Evolutionary conservation across 1,140 invertebrate species (phyloP), one percentile per base, ranked within the genome.

Genomic region (Drosophila lowei): DNA sequence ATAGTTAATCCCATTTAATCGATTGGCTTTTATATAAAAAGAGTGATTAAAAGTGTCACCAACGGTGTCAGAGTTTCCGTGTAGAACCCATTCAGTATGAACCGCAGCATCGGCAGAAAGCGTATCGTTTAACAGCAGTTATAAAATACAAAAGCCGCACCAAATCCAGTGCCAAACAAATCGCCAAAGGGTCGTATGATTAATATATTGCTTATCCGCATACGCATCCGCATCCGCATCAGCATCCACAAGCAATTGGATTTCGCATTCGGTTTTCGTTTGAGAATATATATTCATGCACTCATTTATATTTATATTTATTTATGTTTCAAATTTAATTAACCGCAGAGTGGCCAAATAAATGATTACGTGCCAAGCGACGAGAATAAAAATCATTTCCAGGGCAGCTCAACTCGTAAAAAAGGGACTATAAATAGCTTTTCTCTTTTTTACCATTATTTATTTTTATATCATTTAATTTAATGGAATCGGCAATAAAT

Each of bases 271-370:
- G 18, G 16, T 21, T 28, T 54, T 73, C 25, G 16, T 68, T 72
- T 68, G 21, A 38, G 11, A 38, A 38, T 38, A 30, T 38, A 30
- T 50, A 38, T 5, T 59, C 54, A 53, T 52, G 8, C 44, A 18
- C 25, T 43, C 52, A 49, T 61, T 58, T 66, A 48, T 50, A 18
- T 44, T 67, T 68, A 68, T 75, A 66, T 62, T 72, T 63, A 52
- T 73, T 55, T 64, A 13, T 72, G n/a, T 60, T 62, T 61, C 57
- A 70, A 74, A 81, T 84, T 72, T 60, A 71, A 75, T 79, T 66
- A 75, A 66, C 58, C 79, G 48, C 72, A 75, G 60, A 60, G 58
- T 60, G 54, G 34, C 50, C 52, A 66, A 66, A 62, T 50, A 67
- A 65, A 76, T 80, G 53, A 75, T 61, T 47, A 56, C 59, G 63